Conservation (phyloP, 2,888 invertebrate species). For the Drosophila atripex region DNA sequence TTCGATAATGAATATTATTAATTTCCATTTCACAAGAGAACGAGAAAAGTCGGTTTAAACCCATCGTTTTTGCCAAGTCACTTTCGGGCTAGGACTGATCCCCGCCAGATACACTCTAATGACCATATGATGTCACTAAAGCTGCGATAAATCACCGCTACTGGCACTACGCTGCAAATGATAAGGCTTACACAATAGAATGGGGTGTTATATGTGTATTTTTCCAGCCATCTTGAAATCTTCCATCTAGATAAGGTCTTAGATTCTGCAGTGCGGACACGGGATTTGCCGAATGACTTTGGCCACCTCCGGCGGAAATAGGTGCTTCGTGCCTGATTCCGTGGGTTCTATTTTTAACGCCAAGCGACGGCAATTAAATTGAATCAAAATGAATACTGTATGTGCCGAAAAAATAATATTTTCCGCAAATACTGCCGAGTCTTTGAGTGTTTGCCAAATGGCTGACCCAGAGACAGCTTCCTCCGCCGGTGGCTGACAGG, state of each 20-base stretch:
- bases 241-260: slow-evolving; percentile 50
- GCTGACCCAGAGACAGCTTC: slow-evolving; percentile 51
- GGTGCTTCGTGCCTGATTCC: slow-evolving; percentile 2
- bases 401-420: slow-evolving; percentile 33
- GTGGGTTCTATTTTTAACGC: slow-evolving; percentile 28
- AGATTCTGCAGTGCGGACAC: slow-evolving; percentile 40
- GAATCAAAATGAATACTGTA: slow-evolving; percentile 3
- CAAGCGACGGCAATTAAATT: slow-evolving; percentile 44
- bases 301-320: slow-evolving; percentile 42
- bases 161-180: slow-evolving; percentile 20
- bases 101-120: slow-evolving; percentile 18
- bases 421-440: slow-evolving; percentile 49
- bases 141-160: slow-evolving; percentile 55
- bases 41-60: background rate
- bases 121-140: slow-evolving; percentile 20
- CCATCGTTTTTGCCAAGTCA: slow-evolving; percentile 51
- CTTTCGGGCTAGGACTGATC: slow-evolving; percentile 11
- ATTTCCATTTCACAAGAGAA: slow-evolving; percentile 47
- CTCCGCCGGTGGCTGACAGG: slow-evolving; percentile 2
- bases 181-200: slow-evolving; percentile 27
- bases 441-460: slow-evolving; percentile 67
- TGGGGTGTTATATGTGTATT: slow-evolving; percentile 1
- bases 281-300: slow-evolving; percentile 61
- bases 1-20: slow-evolving; percentile 41
- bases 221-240: slow-evolving; percentile 17